A percentile compares a stretch with the other conserved stretches of the same genome.
Conservation (phyloP, 2,888 invertebrate species). For the Clivina fossor region DNA sequence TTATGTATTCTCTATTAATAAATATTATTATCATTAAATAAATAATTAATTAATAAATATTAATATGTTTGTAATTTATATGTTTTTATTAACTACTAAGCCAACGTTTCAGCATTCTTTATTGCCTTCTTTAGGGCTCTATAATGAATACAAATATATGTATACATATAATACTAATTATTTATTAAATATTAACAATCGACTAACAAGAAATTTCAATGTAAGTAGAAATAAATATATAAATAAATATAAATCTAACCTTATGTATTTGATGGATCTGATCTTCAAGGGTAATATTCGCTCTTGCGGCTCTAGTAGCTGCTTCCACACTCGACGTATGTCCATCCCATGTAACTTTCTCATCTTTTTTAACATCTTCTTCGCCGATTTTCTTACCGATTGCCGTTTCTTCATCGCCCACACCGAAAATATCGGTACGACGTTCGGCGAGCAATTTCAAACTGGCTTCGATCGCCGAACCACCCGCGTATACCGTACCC, state of each 20-base stretch:
- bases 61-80: too few relatives aligned
- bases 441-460: constrained; percentile 95
- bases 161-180: not conserved
- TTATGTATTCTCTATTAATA: too few relatives aligned
- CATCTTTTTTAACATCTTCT: constrained; percentile 79
- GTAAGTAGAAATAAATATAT: constrained; percentile 8
- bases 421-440: constrained; percentile 99
- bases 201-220: too few relatives aligned
- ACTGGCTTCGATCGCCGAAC: constrained; percentile 93
- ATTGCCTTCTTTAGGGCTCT: too few relatives aligned
- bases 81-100: too few relatives aligned
- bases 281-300: constrained; percentile 93
- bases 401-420: constrained; percentile 97
- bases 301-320: constrained; percentile 89
- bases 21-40: too few relatives aligned
- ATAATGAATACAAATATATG: too few relatives aligned
- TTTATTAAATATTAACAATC: not conserved
- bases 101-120: too few relatives aligned
- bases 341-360: constrained; percentile 97
- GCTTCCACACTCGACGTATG: constrained; percentile 97
- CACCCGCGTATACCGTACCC: constrained; percentile 78
- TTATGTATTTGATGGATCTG: constrained; percentile 98
- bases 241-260: constrained; percentile 49
- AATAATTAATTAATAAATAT: too few relatives aligned
- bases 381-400: constrained; percentile 98